phyloP scores from a whole-genome alignment of 2,888 invertebrate species.

The Agrotis segetum region DNA sequence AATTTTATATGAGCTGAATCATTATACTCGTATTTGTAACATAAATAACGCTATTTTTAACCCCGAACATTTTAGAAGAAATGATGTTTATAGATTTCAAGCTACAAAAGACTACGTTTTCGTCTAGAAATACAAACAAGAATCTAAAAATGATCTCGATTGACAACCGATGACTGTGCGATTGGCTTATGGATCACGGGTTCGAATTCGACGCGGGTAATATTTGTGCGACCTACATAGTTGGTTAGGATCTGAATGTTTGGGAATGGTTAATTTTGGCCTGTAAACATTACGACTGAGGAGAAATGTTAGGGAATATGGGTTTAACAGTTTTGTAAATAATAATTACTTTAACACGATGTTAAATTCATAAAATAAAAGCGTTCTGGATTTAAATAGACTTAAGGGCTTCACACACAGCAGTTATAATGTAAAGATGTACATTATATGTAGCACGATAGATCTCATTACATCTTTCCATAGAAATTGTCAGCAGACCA shows the following conservation, averaged over 20 bases:
- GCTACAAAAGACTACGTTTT: conserved; percentile 24
- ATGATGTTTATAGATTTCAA: conserved; percentile 28
- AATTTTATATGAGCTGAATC: no score
- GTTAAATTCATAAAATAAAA: no score
- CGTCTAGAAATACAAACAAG: conserved; percentile 29
- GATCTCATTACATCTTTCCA: no score
- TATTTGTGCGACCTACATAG: conserved; percentile 23
- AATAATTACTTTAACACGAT: no score
- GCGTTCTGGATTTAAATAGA: no score
- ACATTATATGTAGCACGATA: no score
- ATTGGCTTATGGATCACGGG: background rate
- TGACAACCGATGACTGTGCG: conserved; percentile 28
- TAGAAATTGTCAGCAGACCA: no score
- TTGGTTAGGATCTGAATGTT: conserved; percentile 26
- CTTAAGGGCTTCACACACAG: no score
- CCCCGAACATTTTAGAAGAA: conserved; percentile 17
- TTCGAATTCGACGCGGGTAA: conserved; percentile 15
- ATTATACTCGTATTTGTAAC: conserved; percentile 1
- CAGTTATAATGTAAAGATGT: no score
- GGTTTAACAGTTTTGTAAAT: background rate
- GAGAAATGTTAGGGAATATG: conserved; percentile 9
- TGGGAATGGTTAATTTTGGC: conserved; percentile 28
- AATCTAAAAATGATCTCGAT: conserved; percentile 29
- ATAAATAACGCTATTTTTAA: conserved; percentile 33
- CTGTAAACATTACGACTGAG: conserved; percentile 14